Conservation (phyloP, 2,113 vertebrate genomes). For the Puffinus mauretanicus region DNA sequence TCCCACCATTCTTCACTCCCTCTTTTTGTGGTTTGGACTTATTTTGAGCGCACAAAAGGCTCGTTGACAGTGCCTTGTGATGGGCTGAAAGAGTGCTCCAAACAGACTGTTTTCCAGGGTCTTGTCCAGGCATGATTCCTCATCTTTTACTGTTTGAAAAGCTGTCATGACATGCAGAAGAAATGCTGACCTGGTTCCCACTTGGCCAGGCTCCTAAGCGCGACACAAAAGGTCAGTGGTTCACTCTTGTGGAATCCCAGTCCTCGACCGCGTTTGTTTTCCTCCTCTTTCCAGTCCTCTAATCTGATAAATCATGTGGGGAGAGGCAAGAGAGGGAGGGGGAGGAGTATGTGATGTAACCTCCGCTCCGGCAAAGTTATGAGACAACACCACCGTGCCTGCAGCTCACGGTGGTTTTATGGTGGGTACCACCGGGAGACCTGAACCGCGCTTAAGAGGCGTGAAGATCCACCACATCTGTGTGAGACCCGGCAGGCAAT, state of each 20-base stretch:
- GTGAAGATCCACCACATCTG: not conserved
- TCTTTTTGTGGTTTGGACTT: not conserved
- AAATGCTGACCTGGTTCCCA: not conserved
- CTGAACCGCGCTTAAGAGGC: accelerated
- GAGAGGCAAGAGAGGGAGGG: not conserved
- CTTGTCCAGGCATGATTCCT: not conserved
- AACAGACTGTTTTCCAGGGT: not conserved
- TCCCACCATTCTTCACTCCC: not conserved
- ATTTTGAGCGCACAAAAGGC: not conserved
- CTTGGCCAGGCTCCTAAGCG: not conserved
- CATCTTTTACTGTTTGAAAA: not conserved
- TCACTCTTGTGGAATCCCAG: not conserved
- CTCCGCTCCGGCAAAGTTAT: not conserved
- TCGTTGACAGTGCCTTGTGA: not conserved
- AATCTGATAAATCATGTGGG: not conserved
- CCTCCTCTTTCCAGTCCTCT: not conserved
- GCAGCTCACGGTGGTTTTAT: accelerated
- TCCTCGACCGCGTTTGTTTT: not conserved
- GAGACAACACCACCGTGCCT: accelerated
- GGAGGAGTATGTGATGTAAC: not conserved
- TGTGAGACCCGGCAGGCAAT: not conserved
- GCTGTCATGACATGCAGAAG: not conserved
- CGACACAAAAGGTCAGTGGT: not conserved
- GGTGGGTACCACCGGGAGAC: accelerated
- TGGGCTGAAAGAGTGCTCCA: not conserved